phyloP scores from a whole-genome alignment of 2,888 invertebrate genomes.

The Zonitis immaculata region DNA sequence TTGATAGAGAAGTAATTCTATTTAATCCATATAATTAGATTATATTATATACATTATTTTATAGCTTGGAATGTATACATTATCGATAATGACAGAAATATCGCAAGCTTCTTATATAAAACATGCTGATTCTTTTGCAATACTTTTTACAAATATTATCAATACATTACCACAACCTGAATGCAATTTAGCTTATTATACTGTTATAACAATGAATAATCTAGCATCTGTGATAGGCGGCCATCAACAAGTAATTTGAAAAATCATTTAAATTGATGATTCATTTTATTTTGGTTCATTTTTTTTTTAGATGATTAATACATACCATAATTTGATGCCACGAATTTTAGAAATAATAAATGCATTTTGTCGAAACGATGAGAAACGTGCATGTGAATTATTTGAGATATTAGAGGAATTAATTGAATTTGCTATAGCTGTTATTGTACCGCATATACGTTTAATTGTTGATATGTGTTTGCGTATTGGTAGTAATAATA shows the following conservation, averaged over 20 bases:
- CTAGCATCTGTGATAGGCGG: conserved; percentile 61
- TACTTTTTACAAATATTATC: conserved; percentile 53
- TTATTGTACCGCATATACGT: conserved; percentile 61
- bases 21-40: neutral
- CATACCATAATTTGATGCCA: conserved; percentile 60
- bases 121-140: conserved; percentile 58
- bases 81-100: conserved; percentile 65
- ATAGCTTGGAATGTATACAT: conserved; percentile 62
- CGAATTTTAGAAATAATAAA: conserved; percentile 59
- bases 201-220: conserved; percentile 61
- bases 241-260: conserved; percentile 53
- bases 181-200: conserved; percentile 55
- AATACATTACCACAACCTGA: conserved; percentile 48
- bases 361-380: conserved; percentile 54
- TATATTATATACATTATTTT: conserved; percentile 26
- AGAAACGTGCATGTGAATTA: conserved; percentile 58
- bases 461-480: conserved; percentile 63
- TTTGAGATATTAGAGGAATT: conserved; percentile 64
- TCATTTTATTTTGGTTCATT: neutral
- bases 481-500: conserved; percentile 55
- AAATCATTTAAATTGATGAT: neutral
- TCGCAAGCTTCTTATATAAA: conserved; percentile 64
- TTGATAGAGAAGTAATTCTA: conserved; percentile 56
- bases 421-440: conserved; percentile 58
- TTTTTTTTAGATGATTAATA: conserved; percentile 50